Conservation (phyloP, 2,888 invertebrate species). For the Caprella mutica region DNA sequence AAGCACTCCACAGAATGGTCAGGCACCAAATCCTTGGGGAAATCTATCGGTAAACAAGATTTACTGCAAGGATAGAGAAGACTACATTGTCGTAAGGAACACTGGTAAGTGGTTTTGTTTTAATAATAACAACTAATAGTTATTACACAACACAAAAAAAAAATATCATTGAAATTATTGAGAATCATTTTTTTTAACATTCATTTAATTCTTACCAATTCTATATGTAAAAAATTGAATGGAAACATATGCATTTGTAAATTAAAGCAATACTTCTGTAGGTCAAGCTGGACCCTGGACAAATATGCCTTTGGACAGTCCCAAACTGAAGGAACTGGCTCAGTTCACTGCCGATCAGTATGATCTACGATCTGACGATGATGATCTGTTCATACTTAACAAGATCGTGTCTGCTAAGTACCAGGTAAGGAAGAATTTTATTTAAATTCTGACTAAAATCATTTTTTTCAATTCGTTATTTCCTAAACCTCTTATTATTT, state of each 20-base stretch:
- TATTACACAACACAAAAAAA: not conserved
- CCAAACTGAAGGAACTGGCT: constrained; percentile 15
- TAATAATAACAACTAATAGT: not conserved
- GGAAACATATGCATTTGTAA: too few relatives aligned
- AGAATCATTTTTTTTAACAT: too few relatives aligned
- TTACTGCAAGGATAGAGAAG: constrained; percentile 27
- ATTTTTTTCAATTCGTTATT: not conserved
- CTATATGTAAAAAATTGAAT: too few relatives aligned
- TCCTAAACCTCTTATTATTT: not conserved
- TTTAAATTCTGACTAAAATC: not conserved
- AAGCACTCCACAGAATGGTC: not conserved
- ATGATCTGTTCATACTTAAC: constrained; percentile 27
- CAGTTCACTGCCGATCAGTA: constrained; percentile 25
- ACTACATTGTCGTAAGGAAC: constrained; percentile 18
- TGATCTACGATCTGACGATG: constrained; percentile 26
- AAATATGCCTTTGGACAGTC: constrained; percentile 9
- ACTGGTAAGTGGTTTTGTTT: constrained; percentile 11
- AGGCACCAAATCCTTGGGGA: constrained; percentile 6
- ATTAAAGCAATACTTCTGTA: too few relatives aligned
- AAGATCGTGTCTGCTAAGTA: constrained; percentile 19
- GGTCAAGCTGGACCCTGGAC: constrained; percentile 17
- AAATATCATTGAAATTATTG: too few relatives aligned
- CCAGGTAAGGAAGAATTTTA: constrained; percentile 13
- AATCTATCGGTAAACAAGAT: constrained; percentile 12
- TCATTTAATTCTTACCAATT: too few relatives aligned